Conservation (phyloP, 2,888 invertebrate species). For the Odontomyia ornata region DNA sequence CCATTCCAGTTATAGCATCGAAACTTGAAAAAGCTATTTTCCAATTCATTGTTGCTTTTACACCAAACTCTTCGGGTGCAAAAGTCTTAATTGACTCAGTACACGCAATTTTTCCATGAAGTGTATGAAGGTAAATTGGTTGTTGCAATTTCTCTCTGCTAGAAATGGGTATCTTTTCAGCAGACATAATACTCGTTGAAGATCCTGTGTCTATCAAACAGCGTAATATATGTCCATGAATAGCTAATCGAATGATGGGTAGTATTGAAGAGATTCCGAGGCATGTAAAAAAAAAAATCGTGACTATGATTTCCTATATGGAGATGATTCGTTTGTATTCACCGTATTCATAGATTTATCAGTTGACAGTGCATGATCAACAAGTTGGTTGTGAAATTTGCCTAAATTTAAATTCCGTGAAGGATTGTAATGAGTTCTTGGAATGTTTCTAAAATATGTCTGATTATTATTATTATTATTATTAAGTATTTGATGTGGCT, state of each 20-base stretch:
- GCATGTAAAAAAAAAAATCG: background rate
- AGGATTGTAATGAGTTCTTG: background rate
- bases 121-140: constrained; percentile 12
- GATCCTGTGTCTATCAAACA: constrained; percentile 11
- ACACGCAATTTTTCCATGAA: constrained; percentile 9
- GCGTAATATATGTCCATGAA: background rate
- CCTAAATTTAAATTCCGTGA: background rate
- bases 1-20: constrained; percentile 19
- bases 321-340: background rate
- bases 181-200: background rate
- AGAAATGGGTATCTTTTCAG: background rate
- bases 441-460: background rate
- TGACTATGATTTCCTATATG: background rate
- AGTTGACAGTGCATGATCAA: background rate
- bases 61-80: background rate
- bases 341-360: background rate
- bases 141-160: background rate
- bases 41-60: constrained; percentile 4
- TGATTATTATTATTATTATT: no score
- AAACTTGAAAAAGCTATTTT: constrained; percentile 15
- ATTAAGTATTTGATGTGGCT: background rate
- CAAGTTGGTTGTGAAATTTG: background rate
- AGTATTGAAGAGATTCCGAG: background rate
- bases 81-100: constrained; percentile 16
- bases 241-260: background rate